Evolutionary conservation across 2,797 vertebrate species (phyloP).

Genomic region (Buphagus erythrorhynchus): DNA sequence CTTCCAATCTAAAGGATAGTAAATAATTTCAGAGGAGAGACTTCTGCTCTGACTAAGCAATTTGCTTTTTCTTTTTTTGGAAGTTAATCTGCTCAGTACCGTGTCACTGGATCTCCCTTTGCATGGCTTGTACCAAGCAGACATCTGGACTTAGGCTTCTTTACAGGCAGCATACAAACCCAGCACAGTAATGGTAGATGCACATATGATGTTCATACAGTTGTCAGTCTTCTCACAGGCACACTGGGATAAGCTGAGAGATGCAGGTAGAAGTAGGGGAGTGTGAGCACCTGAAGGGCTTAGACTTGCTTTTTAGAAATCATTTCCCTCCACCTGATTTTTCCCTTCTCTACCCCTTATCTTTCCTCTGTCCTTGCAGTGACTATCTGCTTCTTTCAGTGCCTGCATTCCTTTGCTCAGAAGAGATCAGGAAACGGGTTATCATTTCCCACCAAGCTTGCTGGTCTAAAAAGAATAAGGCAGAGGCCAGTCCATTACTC

Average conservation of each 20-base stretch:
- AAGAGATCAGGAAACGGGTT: background rate
- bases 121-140: background rate
- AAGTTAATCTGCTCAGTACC: background rate
- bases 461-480: background rate
- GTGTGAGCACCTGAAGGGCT: background rate
- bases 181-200: background rate
- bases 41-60: background rate
- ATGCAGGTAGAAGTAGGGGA: background rate
- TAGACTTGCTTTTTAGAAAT: background rate
- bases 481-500: background rate
- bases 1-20: background rate
- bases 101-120: background rate
- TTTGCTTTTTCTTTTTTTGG: background rate
- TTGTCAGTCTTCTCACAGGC: background rate
- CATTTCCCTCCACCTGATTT: fast-evolving
- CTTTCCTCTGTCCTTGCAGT: background rate
- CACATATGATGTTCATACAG: fast-evolving
- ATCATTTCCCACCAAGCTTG: background rate
- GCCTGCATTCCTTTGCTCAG: background rate
- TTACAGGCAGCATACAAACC: background rate
- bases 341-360: background rate
- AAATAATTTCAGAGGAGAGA: background rate
- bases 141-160: background rate
- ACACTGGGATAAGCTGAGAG: background rate
- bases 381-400: background rate